A percentile compares a stretch with the other conserved stretches of the same genome.
phyloP scores from a whole-genome alignment of 2,888 invertebrate species.

The Halictus ligatus region DNA sequence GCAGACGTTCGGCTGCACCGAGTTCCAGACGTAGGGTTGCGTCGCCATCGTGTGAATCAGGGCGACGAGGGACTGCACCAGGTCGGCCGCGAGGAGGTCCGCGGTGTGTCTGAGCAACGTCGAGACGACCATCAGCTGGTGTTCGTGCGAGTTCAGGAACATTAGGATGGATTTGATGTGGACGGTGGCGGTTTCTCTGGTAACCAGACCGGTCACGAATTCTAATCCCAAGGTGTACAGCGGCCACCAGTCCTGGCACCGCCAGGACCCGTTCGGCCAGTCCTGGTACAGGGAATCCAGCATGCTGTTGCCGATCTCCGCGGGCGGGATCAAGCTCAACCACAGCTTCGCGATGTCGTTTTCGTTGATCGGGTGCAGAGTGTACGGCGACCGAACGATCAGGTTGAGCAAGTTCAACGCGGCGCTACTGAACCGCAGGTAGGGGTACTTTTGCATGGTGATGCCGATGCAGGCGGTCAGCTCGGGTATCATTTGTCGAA shows the following conservation, averaged over 20 bases:
- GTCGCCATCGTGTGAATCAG: constrained; percentile 80
- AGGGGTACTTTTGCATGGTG: constrained; percentile 79
- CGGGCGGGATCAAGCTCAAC: constrained; percentile 80
- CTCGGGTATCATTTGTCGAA: constrained; percentile 80
- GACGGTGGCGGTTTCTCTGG: constrained; percentile 70
- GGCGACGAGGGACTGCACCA: constrained; percentile 81
- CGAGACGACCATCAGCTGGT: constrained; percentile 79
- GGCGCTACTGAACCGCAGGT: constrained; percentile 78
- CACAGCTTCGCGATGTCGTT: constrained; percentile 80
- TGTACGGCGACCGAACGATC: constrained; percentile 77
- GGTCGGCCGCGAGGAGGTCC: constrained; percentile 80
- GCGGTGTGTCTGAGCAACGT: constrained; percentile 82
- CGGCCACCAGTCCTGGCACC: constrained; percentile 83
- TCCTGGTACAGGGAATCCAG: constrained; percentile 80
- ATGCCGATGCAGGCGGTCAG: constrained; percentile 77
- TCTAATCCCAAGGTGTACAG: constrained; percentile 81
- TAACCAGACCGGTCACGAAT: constrained; percentile 79
- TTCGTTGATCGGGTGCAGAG: constrained; percentile 76
- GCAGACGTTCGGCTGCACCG: constrained; percentile 77
- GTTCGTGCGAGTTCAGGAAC: constrained; percentile 81
- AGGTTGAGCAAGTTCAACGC: constrained; percentile 78
- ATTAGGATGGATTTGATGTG: constrained; percentile 74
- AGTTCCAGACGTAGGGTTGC: constrained; percentile 78
- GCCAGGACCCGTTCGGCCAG: constrained; percentile 76
- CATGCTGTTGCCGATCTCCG: constrained; percentile 79